These are phyloP conservation scores for Rhaphigaster nebulosa DNA, from an alignment of 2,888 invertebrate species.

Conservation along the genomic window DNA sequence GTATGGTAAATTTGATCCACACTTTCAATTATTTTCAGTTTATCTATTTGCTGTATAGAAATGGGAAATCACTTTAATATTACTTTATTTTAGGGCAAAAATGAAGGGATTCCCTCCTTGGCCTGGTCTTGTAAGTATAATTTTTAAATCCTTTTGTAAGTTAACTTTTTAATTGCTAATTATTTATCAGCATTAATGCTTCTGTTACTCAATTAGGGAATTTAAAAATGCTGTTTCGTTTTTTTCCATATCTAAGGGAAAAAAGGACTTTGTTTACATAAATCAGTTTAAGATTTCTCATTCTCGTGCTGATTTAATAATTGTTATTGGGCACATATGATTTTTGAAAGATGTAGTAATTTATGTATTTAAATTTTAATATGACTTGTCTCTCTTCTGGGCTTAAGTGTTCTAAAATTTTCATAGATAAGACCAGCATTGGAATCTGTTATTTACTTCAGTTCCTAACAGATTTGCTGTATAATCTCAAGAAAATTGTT, in stretches of 20 bases:
- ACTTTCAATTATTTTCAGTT: neutral
- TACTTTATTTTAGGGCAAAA: slow-evolving; percentile 86
- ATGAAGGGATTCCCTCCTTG: slow-evolving; percentile 98
- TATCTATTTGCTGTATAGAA: neutral
- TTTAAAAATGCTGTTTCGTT: neutral
- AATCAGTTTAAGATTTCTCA: neutral
- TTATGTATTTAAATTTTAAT: neutral
- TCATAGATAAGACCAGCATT: neutral
- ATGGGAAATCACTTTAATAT: slow-evolving; percentile 65
- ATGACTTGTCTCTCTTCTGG: neutral
- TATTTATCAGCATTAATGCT: neutral
- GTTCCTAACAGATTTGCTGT: neutral
- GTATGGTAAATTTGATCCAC: slow-evolving; percentile 11
- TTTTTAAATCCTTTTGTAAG: neutral
- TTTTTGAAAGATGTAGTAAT: neutral
- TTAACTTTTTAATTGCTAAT: neutral
- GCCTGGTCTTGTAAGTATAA: slow-evolving; percentile 92
- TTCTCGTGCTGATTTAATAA: neutral
- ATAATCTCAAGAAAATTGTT: neutral
- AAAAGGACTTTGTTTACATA: neutral
- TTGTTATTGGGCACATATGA: neutral
- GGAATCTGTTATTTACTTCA: neutral
- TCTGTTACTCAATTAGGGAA: neutral
- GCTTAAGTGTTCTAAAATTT: neutral
- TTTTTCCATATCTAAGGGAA: neutral